phyloP scores from a whole-genome alignment of 1,140 invertebrate species.

The Aradophagus sp. region DNA sequence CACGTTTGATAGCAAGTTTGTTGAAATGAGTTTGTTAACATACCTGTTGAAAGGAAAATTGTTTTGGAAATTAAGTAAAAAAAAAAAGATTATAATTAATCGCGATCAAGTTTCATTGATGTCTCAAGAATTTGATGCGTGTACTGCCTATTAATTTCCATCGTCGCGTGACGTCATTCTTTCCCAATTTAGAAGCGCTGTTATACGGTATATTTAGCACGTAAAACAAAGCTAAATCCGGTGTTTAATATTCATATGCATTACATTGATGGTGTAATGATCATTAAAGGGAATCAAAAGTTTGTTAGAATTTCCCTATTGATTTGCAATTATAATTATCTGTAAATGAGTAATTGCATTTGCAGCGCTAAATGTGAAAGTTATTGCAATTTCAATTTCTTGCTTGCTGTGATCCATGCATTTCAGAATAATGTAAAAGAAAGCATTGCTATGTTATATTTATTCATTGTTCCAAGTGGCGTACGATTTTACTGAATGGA shows the following conservation, averaged over 20 bases:
- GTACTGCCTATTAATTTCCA: conserved; percentile 7
- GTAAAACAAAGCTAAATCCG: no score
- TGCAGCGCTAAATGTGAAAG: conserved; percentile 11
- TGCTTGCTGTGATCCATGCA: conserved; percentile 3
- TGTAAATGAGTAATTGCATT: not conserved
- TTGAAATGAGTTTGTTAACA: not conserved
- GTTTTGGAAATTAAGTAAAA: not conserved
- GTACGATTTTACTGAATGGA: conserved; percentile 23
- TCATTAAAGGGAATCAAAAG: not conserved
- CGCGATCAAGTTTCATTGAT: conserved; percentile 1
- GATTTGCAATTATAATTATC: no score
- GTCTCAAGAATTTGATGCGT: conserved; percentile 8
- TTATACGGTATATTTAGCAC: conserved; percentile 12
- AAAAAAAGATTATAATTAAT: not conserved
- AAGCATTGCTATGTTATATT: conserved; percentile 23
- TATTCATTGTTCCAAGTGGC: conserved; percentile 21
- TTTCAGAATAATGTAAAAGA: conserved; percentile 25
- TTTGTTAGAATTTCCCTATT: not conserved
- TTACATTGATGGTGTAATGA: no score
- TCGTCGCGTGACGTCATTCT: conserved; percentile 7
- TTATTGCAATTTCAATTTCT: conserved; percentile 1
- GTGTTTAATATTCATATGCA: no score
- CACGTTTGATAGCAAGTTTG: no score
- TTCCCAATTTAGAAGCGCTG: conserved; percentile 3
- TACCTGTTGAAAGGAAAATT: not conserved